Evolutionary conservation across 2,888 invertebrate species (phyloP).

Genomic region (Lutraria lutraria): DNA sequence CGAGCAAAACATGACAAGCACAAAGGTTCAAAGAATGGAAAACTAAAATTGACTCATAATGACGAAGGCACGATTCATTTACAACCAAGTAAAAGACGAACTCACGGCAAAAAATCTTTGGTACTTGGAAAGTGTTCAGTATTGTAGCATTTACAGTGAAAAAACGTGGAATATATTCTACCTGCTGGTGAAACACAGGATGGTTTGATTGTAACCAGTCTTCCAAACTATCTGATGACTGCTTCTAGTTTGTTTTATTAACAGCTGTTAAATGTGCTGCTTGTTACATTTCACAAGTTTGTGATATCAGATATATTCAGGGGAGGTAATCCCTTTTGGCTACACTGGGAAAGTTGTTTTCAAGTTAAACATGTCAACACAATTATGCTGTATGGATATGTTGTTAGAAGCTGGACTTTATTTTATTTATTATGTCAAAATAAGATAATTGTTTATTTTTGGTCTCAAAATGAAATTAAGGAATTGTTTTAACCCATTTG

Average conservation of each 20-base stretch:
- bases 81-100: conserved; percentile 82
- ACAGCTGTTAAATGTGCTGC: too few relatives aligned
- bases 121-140: conserved; percentile 78
- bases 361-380: neutral
- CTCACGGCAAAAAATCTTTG: conserved; percentile 82
- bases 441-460: neutral
- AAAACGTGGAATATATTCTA: neutral
- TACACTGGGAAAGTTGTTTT: neutral
- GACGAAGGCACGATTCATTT: conserved; percentile 80
- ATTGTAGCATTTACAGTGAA: conserved; percentile 74
- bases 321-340: neutral
- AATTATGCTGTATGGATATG: neutral
- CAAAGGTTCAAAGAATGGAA: conserved; percentile 71
- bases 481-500: too few relatives aligned
- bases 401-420: neutral
- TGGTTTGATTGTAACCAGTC: neutral
- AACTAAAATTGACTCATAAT: conserved; percentile 69
- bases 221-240: neutral
- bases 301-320: neutral
- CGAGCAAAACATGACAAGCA: conserved; percentile 72
- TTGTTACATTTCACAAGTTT: neutral
- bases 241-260: too few relatives aligned
- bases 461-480: too few relatives aligned
- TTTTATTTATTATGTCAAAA: neutral
- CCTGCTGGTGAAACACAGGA: neutral